A percentile compares a stretch with the other conserved stretches of the same genome.
These are phyloP conservation scores for Lucilia cuprina DNA, from an alignment of 1,140 invertebrate species.

Conservation along the genomic window DNA sequence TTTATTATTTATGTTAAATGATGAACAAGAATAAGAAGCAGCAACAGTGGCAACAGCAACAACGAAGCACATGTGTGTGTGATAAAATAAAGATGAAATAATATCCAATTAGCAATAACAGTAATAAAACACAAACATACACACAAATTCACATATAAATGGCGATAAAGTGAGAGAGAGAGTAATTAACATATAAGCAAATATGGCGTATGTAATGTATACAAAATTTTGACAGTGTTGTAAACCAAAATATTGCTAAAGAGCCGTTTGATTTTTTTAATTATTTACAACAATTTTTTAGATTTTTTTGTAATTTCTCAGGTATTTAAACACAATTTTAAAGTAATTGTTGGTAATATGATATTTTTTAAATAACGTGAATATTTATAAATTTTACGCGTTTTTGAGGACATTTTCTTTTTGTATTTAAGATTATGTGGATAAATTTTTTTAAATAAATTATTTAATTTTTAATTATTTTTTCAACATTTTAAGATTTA, in stretches of 20 bases:
- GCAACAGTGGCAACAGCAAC: background rate
- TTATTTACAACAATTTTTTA: background rate
- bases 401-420: background rate
- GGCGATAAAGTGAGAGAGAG: background rate
- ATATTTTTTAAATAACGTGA: constrained; percentile 28
- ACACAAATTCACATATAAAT: too few relatives aligned
- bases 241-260: too few relatives aligned
- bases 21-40: background rate
- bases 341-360: background rate
- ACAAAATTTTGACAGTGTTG: too few relatives aligned
- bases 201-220: too few relatives aligned
- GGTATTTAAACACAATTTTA: constrained; percentile 19
- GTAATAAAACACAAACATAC: background rate
- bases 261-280: background rate
- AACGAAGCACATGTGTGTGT: too few relatives aligned
- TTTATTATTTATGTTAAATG: background rate
- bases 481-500: background rate
- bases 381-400: constrained; percentile 28
- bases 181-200: too few relatives aligned
- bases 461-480: background rate
- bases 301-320: background rate
- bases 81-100: background rate
- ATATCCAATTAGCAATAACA: background rate
- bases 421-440: background rate
- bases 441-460: background rate